Percentiles rank a stretch among this genome's conserved stretches.
Conservation (phyloP, 2,888 invertebrate species). For the Lasioglossum zephyrum region DNA sequence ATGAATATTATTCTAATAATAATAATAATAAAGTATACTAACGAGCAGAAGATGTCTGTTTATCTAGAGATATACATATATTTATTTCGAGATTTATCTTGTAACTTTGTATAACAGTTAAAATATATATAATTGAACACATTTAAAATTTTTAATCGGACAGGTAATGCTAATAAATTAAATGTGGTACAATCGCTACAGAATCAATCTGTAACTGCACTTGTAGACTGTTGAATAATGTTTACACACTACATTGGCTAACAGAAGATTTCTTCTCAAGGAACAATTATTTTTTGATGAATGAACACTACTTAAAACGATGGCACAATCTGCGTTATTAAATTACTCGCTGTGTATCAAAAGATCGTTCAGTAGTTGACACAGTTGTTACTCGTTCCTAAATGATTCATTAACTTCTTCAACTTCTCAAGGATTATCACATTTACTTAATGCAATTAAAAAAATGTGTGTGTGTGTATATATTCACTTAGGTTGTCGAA, state of each 20-base stretch:
- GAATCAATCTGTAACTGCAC: background rate
- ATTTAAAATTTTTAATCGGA: background rate
- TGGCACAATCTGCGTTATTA: conserved; percentile 43
- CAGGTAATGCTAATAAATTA: background rate
- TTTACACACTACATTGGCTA: background rate
- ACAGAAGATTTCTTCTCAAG: background rate
- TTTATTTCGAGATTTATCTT: background rate
- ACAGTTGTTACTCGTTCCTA: background rate
- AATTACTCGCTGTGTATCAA: background rate
- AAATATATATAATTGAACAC: background rate
- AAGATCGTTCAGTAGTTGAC: background rate
- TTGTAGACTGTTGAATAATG: background rate
- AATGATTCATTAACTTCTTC: background rate
- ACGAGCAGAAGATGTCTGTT: background rate
- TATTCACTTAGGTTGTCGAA: background rate
- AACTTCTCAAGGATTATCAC: background rate
- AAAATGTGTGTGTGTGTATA: background rate
- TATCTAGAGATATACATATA: too few species aligned
- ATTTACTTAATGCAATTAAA: background rate
- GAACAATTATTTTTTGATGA: background rate
- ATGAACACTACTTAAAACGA: conserved; percentile 11
- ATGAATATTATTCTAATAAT: too few species aligned
- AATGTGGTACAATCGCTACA: background rate
- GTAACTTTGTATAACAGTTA: background rate
- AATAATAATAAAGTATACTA: background rate